A percentile compares a stretch with the other conserved stretches of the same genome.
Evolutionary conservation across 2,888 invertebrate species (phyloP).

Genomic region (Callyntrura guangdongensis): DNA sequence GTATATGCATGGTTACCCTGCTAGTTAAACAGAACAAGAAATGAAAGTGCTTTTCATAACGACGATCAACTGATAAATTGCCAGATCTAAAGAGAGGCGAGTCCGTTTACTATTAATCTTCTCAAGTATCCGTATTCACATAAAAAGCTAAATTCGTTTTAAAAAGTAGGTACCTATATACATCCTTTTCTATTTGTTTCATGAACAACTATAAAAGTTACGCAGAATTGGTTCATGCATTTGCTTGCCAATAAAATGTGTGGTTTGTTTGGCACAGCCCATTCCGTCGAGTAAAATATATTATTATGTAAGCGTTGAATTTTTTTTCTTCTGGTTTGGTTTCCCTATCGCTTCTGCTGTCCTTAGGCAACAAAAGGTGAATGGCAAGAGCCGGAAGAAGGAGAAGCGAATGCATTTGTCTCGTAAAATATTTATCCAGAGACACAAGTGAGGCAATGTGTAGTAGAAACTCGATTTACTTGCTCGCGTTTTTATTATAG

Average conservation of each 20-base stretch:
- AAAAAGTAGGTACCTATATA: too few species aligned
- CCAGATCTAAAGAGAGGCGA: too few species aligned
- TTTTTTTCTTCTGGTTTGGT: too few species aligned
- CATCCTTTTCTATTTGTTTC: neutral
- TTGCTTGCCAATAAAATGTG: neutral
- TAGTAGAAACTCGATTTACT: neutral
- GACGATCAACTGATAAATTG: too few species aligned
- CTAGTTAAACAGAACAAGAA: neutral
- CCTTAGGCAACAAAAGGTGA: constrained; percentile 30
- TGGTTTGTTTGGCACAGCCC: constrained; percentile 12
- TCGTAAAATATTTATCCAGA: constrained; percentile 30
- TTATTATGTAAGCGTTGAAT: neutral
- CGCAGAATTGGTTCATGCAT: neutral
- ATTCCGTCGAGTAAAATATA: neutral
- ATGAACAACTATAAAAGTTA: neutral
- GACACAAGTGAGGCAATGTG: neutral
- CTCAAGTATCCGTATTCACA: too few species aligned
- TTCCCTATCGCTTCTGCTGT: neutral
- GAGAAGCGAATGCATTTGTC: neutral
- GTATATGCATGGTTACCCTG: neutral
- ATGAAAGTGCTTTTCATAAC: constrained; percentile 5
- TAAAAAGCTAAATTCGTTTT: too few species aligned
- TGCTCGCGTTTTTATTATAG: neutral
- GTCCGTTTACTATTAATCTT: too few species aligned
- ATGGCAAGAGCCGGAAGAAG: constrained; percentile 55